Conservation (phyloP, 1,140 invertebrate genomes). For the Leguminivora glycinivorella region DNA sequence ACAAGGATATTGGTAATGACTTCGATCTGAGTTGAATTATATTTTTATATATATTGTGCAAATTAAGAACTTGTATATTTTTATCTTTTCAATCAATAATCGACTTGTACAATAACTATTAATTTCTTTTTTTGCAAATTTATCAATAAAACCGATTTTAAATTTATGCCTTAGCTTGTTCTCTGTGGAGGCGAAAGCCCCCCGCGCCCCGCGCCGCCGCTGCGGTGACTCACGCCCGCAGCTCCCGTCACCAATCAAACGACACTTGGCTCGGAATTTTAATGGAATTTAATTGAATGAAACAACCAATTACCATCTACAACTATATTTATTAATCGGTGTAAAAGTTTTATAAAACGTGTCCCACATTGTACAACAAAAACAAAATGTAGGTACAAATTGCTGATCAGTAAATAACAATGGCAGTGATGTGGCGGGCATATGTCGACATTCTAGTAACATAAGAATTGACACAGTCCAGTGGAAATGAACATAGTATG, state of each 20-base stretch:
- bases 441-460: constrained; percentile 79
- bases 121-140: constrained; percentile 75
- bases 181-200: constrained; percentile 40
- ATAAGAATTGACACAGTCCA: constrained; percentile 80
- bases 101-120: constrained; percentile 75
- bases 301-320: constrained; percentile 66
- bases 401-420: constrained; percentile 52
- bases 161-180: constrained; percentile 61
- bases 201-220: constrained; percentile 1
- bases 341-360: constrained; percentile 71
- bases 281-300: constrained; percentile 74
- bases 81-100: constrained; percentile 77
- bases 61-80: constrained; percentile 77
- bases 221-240: constrained; percentile 32
- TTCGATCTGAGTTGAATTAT: constrained; percentile 77
- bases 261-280: constrained; percentile 69
- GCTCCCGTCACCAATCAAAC: constrained; percentile 40
- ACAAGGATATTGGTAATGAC: constrained; percentile 78
- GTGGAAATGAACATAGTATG: constrained; percentile 66
- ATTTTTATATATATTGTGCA: constrained; percentile 76
- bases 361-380: constrained; percentile 43
- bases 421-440: constrained; percentile 73
- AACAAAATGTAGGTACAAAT: constrained; percentile 31
- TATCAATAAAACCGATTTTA: constrained; percentile 78
- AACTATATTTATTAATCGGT: constrained; percentile 67